These are phyloP conservation scores for Nesogale talazaci DNA, from an alignment of 2,113 vertebrate genomes.

Conservation along the genomic window DNA sequence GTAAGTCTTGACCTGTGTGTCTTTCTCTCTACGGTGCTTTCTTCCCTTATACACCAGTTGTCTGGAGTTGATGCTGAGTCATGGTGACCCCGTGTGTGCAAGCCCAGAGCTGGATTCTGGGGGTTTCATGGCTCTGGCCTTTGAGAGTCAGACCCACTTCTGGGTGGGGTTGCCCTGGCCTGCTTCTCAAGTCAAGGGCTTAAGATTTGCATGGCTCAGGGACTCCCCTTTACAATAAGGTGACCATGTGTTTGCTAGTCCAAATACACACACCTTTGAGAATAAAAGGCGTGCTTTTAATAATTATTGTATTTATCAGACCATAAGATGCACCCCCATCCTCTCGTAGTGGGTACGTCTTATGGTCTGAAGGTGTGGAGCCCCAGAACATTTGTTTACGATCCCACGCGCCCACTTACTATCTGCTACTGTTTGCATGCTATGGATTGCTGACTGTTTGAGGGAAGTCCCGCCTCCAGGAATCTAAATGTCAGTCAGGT, in stretches of 20 bases:
- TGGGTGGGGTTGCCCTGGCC: background rate
- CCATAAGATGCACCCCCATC: no score
- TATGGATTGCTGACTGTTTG: no score
- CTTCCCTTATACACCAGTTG: background rate
- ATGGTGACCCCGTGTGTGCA: background rate
- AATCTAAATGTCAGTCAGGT: no score
- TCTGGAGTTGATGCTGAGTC: background rate
- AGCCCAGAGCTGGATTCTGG: background rate
- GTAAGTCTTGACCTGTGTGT: background rate
- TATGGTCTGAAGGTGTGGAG: no score
- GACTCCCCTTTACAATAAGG: background rate
- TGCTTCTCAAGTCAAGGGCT: background rate
- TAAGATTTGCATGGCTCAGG: background rate
- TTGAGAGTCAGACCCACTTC: background rate
- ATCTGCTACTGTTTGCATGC: no score
- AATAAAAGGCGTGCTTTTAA: background rate
- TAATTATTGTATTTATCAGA: no score
- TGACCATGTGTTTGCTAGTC: background rate
- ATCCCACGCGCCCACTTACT: no score
- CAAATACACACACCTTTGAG: background rate
- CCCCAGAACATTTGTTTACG: no score
- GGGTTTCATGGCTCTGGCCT: background rate
- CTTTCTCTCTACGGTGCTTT: background rate
- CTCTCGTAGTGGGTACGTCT: no score
- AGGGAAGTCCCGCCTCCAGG: no score